Evolutionary conservation across 2,888 invertebrate genomes (phyloP).

Genomic region (Phragmatobia fuliginosa): DNA sequence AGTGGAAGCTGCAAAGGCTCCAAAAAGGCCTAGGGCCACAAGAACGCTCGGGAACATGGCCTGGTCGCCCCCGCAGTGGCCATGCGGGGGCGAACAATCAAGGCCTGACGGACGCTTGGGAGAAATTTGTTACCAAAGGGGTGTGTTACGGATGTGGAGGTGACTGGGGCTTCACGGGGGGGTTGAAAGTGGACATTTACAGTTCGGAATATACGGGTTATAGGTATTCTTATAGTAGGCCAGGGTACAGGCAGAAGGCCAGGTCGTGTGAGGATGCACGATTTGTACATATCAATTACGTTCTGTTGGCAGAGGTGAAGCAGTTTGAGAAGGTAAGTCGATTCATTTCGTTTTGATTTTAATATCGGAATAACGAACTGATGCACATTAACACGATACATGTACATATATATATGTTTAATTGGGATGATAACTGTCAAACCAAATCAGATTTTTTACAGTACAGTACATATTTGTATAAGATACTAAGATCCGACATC

Average conservation of each 20-base stretch:
- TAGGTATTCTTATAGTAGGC: constrained; percentile 74
- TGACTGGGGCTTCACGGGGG: constrained; percentile 79
- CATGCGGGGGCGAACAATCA: constrained; percentile 68
- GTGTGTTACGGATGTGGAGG: constrained; percentile 81
- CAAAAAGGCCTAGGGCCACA: constrained; percentile 63
- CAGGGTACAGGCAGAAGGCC: constrained; percentile 74
- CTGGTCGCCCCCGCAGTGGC: constrained; percentile 78
- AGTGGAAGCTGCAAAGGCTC: constrained; percentile 83
- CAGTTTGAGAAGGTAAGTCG: constrained; percentile 89
- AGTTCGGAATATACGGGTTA: constrained; percentile 85
- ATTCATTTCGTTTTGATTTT: background rate
- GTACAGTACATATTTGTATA: no score
- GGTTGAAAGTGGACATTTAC: constrained; percentile 75
- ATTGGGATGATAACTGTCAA: background rate
- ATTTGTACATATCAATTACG: constrained; percentile 88
- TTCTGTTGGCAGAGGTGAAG: constrained; percentile 87
- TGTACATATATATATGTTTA: background rate
- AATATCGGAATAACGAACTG: background rate
- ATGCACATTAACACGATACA: background rate
- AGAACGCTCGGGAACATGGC: constrained; percentile 77
- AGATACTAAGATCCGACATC: no score
- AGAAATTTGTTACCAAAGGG: constrained; percentile 75
- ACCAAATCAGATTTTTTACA: background rate
- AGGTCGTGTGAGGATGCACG: constrained; percentile 88
- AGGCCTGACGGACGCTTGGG: constrained; percentile 59